phyloP scores from a whole-genome alignment of 2,888 invertebrate genomes.

The Falcaria lacertinaria region DNA sequence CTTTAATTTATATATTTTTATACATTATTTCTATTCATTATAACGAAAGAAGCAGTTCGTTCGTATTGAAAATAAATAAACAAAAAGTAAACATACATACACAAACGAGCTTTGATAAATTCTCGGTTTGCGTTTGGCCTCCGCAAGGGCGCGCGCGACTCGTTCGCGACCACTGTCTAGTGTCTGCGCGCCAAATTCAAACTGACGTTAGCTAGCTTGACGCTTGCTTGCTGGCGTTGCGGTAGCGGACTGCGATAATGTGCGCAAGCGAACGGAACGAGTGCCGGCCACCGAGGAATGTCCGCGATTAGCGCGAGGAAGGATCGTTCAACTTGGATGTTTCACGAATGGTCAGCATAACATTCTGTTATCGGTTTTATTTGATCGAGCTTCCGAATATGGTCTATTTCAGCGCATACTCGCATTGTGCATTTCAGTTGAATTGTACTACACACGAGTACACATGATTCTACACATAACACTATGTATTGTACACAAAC shows the following conservation, averaged over 20 bases:
- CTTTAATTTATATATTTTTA: slow-evolving; percentile 12
- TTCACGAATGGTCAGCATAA: slow-evolving; percentile 24
- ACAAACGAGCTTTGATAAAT: slow-evolving; percentile 39
- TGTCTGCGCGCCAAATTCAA: slow-evolving; percentile 68
- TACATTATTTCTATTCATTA: slow-evolving; percentile 20
- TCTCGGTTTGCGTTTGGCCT: slow-evolving; percentile 23
- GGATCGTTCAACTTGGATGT: slow-evolving; percentile 11
- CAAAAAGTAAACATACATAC: slow-evolving; percentile 45
- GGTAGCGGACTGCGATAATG: slow-evolving; percentile 6
- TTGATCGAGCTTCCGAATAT: slow-evolving; percentile 16
- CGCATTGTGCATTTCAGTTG: not conserved
- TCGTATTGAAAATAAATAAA: slow-evolving; percentile 40
- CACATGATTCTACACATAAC: too few species aligned
- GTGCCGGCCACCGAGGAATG: slow-evolving; percentile 2
- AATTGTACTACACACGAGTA: too few species aligned
- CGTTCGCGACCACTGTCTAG: slow-evolving; percentile 30
- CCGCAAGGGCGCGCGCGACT: slow-evolving; percentile 50
- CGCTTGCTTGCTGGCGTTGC: slow-evolving; percentile 7
- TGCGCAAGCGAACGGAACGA: not conserved
- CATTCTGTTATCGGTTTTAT: slow-evolving; percentile 25
- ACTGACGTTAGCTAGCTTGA: slow-evolving; percentile 34
- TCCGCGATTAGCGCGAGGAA: slow-evolving; percentile 1
- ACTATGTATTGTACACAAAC: too few species aligned
- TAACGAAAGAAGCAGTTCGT: slow-evolving; percentile 25
- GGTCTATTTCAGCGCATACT: slow-evolving; percentile 19